Evolutionary conservation across 2,113 vertebrate genomes (phyloP), one percentile per base, ranked within the genome.

Genomic region (Probosciger aterrimus): DNA sequence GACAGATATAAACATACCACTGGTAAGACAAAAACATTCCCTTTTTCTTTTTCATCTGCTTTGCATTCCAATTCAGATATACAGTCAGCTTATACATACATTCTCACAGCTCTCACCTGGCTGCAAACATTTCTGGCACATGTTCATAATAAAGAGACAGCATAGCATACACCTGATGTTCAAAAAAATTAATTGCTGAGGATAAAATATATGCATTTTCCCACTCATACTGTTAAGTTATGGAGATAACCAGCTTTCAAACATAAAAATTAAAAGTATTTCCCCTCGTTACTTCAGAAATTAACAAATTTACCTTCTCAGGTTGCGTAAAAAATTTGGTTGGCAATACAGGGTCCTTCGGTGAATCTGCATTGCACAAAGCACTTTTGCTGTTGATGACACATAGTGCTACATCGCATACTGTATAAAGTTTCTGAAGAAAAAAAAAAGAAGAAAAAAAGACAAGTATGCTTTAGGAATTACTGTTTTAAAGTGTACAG

Each of bases 381-480:
- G 99, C 99, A 98, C 99, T 99, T 98, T 99, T 99, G 97, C 99
- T 99, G 92, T 99, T 99, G 93, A 99, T 99, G 82, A 99, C 99
- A 79, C 99, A 99, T 15, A 99, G 98, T 39, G 99, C 99, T 73
- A 99, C 99, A 71, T 99, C 99, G 96, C 99, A 99, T n/a, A 99
- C 99, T 33, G 99, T 99, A 71, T 99, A 99, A 86, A 99, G 98
- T 98, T 99, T 99, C 99, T 99, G 97, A 46, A 89, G 37, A 4
- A 17, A 27, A 65, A 65, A 65, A 77, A 43, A 16, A 41, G 39
- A 41, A 41, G 39, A 41, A 95, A 86, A 81, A 80, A 62, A 92
- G 7, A 55, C 64, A 93, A 91, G 3, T 17, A 70, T 44, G 55
- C 18, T 73, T 96, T 90, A 82, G 39, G n/a, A 84, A 70, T 88